Conservation (phyloP, 1,140 invertebrate genomes). For the Arctopsyche grandis region DNA sequence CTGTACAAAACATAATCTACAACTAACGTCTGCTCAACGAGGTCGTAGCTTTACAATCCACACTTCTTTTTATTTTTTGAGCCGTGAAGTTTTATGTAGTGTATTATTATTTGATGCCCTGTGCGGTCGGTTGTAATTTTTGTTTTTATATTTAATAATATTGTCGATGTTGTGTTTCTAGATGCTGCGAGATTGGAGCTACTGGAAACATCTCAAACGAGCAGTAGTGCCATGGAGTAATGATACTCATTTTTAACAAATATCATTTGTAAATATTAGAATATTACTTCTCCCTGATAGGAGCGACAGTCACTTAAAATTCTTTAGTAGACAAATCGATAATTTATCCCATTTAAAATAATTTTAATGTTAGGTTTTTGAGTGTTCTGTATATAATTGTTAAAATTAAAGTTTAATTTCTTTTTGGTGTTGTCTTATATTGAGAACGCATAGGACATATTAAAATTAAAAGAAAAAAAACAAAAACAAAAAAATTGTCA, state of each 20-base stretch:
- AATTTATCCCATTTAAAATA: conserved; percentile 45
- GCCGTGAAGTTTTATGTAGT: too few species aligned
- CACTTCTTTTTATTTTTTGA: too few species aligned
- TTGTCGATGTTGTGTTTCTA: conserved; percentile 17
- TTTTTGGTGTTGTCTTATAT: conserved; percentile 49
- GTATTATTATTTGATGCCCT: too few species aligned
- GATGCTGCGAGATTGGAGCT: conserved; percentile 43
- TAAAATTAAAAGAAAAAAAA: conserved; percentile 14
- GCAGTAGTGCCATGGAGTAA: conserved; percentile 53
- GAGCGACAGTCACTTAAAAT: conserved; percentile 43
- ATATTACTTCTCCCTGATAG: conserved; percentile 20
- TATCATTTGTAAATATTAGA: conserved; percentile 51
- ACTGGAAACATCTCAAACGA: conserved; percentile 43
- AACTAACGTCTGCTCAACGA: too few species aligned
- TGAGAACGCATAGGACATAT: conserved; percentile 33
- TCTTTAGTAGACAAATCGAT: conserved; percentile 47
- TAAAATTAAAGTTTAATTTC: conserved; percentile 45
- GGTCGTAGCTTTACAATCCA: too few species aligned
- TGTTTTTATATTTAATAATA: too few species aligned
- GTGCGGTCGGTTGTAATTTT: too few species aligned
- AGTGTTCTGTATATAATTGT: conserved; percentile 52
- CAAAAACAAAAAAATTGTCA: conserved; percentile 30
- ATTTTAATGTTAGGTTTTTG: conserved; percentile 48
- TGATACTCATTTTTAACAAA: conserved; percentile 42
- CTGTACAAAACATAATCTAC: neutral